Base-by-base conservation (phyloP, 2,113 vertebrate species). In the Chelonoidis abingdonii region DNA sequence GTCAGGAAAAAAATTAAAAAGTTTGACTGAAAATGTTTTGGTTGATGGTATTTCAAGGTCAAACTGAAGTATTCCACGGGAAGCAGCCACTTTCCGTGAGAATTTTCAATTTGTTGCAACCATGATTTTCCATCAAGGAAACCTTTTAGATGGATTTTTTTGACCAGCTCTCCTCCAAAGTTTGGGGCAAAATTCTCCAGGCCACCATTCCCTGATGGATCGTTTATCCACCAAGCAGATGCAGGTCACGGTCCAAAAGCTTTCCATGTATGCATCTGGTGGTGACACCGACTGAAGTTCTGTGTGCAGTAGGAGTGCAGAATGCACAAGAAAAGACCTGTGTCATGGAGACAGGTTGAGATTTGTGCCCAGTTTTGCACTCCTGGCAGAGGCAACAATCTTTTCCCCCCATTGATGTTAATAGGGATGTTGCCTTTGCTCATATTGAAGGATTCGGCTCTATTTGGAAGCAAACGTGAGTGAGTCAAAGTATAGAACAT, bases 321-420 rank as follows among this genome's bases (percentile, higher is more conserved):
- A 0, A 17, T 14, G 76, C 21, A 14, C 44, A 78, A 69, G 75
- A 38, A 35, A 29, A 44, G 50, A 86, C 57, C 27, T 65, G 22
- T n/a, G 83, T 25, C 59, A 76, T 0, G 38, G 21, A 35, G 47
- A n/a, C 27, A 25, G 13, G 27, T 62, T 12, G 13, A 49, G 31
- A 25, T 54, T 84, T 69, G 29, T 72, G 27, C 80, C 19, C 38
- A 14, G 17, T 0, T 0, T 10, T 87, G 62, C 1, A 0, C 54
- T 52, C 24, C n/a, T 54, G 47, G 72, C n/a, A 59, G 35, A n/a
- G 44, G 2, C 53, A 49, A 1, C 10, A 29, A 24, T 80, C 10
- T 59, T 12, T 10, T 2, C 0, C 1, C 27, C 53, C 17, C 9
- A 13, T 1, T 6, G 24, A 41, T 0, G 0, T 5, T 27, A 12